phyloP scores from a whole-genome alignment of 2,113 vertebrate genomes.

The Halcyon malimbica region DNA sequence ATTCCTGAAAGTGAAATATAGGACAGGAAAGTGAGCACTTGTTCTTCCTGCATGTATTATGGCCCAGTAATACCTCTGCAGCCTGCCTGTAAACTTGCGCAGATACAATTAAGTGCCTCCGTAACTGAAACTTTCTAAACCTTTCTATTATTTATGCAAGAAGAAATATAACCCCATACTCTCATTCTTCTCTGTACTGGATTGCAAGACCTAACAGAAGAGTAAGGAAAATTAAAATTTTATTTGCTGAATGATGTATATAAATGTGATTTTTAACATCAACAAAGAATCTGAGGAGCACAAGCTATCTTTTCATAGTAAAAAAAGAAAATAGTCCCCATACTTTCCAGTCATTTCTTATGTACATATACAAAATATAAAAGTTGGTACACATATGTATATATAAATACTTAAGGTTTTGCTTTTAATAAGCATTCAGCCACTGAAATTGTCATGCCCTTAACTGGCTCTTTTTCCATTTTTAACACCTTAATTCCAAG shows the following conservation, averaged over 20 bases:
- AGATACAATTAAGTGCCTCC: not conserved
- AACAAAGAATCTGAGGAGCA: not conserved
- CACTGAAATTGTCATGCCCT: not conserved
- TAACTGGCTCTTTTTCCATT: not conserved
- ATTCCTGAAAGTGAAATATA: not conserved
- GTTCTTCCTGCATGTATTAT: not conserved
- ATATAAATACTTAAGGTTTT: not conserved
- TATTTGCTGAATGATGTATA: not conserved
- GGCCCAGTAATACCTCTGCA: not conserved
- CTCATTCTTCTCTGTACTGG: not conserved
- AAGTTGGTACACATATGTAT: not conserved
- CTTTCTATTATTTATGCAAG: constrained; percentile 46
- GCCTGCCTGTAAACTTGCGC: not conserved
- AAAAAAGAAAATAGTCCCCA: not conserved
- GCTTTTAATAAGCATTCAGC: not conserved
- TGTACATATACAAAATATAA: no score
- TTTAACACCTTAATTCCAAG: not conserved
- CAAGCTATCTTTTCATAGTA: not conserved
- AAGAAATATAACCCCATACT: constrained; percentile 7
- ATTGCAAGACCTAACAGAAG: not conserved
- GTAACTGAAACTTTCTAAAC: constrained; percentile 32
- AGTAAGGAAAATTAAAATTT: not conserved
- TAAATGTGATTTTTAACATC: not conserved
- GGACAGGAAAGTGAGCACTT: not conserved
- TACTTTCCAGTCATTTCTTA: not conserved